Evolutionary conservation across 2,888 invertebrate genomes (phyloP), one percentile per base, ranked within the genome.

Genomic region (Smittia sp.): DNA sequence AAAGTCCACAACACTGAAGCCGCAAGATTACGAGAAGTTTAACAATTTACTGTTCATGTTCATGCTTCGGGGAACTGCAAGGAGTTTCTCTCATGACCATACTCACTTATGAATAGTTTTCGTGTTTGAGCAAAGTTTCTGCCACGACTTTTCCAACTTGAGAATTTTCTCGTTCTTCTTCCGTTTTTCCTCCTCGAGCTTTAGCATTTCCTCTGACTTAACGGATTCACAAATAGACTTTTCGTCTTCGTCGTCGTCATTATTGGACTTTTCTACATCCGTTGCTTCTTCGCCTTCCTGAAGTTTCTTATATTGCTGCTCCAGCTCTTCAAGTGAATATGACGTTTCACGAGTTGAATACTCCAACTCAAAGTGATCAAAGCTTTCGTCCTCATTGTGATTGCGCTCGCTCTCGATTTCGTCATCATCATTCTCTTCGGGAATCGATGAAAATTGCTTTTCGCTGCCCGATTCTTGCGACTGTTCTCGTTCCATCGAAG

Each of bases 101-200:
- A 62, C 72, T 73, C 62, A 73, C 73, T 73, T 73, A 27, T 73
- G 65, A 65, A 73, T 65, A 9, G 73, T 63, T 15, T 65, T 73
- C 62, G 39, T 38, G 38, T 73, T 73, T 41, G 62, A 32, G 4
- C 65, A 73, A 7, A 73, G 20, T 38, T 65, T 73, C 39, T 73
- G 73, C 73, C 73, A 73, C 20, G 73, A 73, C 73, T 73, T 73
- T 32, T 73, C 32, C 22, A 73, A 65, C 54, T 54, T 73, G 39
- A 39, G 63, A 65, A 73, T 63, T 27, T 73, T 73, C 27, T 73
- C 46, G 11, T 65, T 39, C 25, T 73, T 73, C 27, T 25, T 65
- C 18, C 15, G 13, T 20, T 38, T 65, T 13, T 63, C 73, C 7
- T 41, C 63, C 13, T 63, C 63, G 4, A 18, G 18, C 24, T 73